Base-by-base conservation (phyloP, 64 coral and sea anemone genomes). In the Porites australiensis region DNA sequence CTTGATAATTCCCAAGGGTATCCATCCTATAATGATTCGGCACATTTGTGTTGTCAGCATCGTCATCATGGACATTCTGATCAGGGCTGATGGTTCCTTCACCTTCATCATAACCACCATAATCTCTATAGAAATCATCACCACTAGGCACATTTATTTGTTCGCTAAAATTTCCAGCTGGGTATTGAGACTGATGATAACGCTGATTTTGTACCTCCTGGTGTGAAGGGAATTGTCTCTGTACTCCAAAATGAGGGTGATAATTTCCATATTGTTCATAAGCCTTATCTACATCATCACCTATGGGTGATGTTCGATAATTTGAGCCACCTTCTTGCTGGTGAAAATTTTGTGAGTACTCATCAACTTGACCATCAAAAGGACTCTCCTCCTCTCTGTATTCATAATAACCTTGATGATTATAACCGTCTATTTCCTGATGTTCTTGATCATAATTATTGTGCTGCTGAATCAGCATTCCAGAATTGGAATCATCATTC, bases 1-100 rank as follows among this genome's bases (percentile, higher is more conserved):
- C 83, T 79, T 48, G 75, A 64, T 93, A 93, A 85, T 79, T 93
- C 18, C 72, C 91, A 77, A 82, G 72, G 21, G 45, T 84, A n/a
- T 84, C 63, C 10, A 67, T 68, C 18, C 81, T 69, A n/a, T 84
- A 68, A 69, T 19, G 6, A 45, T 84, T 84, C 18, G 67, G 81
- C 9, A 50, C 81, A 84, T 84, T 84, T 82, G 13, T 11, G 51
- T 10, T 51, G 7, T 51, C 16, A 5, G 45, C 18, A 67, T 18
- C 16, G 4, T 20, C 50, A 11, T n/a, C 16, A 84, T 53, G 37
- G 52, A 48, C 2, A 49, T 50, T 67, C 16, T 68, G 44, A 50
- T 46, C 16, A 7, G 5, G 13, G 8, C 16, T 19, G 8, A 11
- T 15, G 6, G 58, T 27, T 11, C 50, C 76, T 71, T 12, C 27